These are phyloP conservation scores for Peromyscus maniculatus DNA, from an alignment of 2,113 vertebrate genomes.

Conservation along the genomic window DNA sequence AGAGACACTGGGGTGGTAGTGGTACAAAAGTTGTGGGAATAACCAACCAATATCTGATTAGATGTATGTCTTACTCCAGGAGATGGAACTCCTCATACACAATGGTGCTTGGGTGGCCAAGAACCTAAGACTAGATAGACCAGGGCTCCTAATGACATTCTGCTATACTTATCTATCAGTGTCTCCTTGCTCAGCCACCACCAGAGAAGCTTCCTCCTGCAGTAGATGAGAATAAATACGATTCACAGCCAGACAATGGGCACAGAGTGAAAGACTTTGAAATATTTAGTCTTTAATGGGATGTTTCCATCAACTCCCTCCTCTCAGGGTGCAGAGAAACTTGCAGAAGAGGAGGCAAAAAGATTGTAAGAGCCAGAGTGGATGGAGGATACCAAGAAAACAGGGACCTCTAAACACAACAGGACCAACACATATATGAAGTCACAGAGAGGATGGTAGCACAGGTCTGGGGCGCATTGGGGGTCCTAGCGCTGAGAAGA, in stretches of 20 bases:
- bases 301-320: not conserved
- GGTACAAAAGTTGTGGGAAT: not conserved
- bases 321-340: not conserved
- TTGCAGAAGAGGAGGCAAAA: not conserved
- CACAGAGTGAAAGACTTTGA: not conserved
- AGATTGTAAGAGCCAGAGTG: not conserved
- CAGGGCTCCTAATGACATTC: not conserved
- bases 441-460: not conserved
- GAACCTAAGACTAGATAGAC: not conserved
- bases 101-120: not conserved
- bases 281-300: not conserved
- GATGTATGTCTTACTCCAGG: not conserved
- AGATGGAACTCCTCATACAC: not conserved
- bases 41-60: not conserved
- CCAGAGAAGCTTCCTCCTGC: not conserved
- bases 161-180: not conserved
- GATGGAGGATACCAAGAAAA: not conserved
- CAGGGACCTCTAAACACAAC: not conserved
- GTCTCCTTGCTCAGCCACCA: not conserved
- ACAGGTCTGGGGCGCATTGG: not conserved
- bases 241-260: not conserved
- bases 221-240: not conserved
- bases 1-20: not conserved
- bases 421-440: not conserved
- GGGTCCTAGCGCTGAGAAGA: not conserved